Evolutionary conservation across 1,140 invertebrate species (phyloP).

Genomic region (Ceratitis capitata): DNA sequence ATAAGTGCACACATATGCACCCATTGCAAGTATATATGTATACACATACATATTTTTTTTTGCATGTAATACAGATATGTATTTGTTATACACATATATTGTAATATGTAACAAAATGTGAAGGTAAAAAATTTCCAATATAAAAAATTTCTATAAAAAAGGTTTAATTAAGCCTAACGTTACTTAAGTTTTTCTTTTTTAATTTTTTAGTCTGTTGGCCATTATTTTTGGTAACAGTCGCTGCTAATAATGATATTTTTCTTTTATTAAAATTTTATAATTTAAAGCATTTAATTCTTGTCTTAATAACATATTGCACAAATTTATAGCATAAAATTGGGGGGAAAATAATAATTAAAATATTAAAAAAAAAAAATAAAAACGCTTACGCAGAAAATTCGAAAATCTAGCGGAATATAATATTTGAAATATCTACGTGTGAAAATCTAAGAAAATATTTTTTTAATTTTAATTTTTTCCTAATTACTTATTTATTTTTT

Average conservation of each 20-base stretch:
- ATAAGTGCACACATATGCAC: no score
- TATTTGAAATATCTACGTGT: no score
- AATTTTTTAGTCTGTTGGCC: not conserved
- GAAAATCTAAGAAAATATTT: no score
- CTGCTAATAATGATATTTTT: not conserved
- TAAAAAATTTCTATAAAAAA: constrained; percentile 36
- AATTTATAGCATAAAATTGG: not conserved
- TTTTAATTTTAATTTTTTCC: no score
- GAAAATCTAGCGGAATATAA: no score
- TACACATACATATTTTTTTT: not conserved
- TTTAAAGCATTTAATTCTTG: not conserved
- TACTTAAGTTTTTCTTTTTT: not conserved
- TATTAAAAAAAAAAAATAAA: not conserved
- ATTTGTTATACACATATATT: not conserved
- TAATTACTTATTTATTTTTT: no score
- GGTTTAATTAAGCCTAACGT: not conserved
- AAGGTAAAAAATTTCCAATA: constrained; percentile 35
- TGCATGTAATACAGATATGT: constrained; percentile 5
- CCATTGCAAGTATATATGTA: no score
- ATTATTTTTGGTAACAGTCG: not conserved
- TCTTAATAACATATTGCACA: not conserved
- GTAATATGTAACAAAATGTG: not conserved
- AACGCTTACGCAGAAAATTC: no score
- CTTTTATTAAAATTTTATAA: not conserved
- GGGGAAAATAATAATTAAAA: not conserved